Evolutionary conservation across 2,113 vertebrate genomes (phyloP).

Genomic region (Nestor notabilis): DNA sequence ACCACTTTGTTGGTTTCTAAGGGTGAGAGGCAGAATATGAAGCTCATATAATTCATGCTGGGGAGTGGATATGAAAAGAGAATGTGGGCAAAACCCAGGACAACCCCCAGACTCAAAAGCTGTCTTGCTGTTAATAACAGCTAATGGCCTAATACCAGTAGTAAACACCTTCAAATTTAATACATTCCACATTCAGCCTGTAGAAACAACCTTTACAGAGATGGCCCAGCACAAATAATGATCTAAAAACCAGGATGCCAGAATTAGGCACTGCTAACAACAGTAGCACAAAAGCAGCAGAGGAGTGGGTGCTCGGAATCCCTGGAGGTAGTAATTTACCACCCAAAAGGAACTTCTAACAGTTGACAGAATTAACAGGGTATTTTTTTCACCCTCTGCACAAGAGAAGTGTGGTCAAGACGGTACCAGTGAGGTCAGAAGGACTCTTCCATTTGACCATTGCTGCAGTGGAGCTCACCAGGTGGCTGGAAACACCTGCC

Average conservation of each 20-base stretch:
- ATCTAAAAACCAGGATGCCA: not conserved
- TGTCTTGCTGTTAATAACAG: not conserved
- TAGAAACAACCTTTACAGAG: not conserved
- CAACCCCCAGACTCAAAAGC: not conserved
- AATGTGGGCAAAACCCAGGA: not conserved
- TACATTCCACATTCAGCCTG: not conserved
- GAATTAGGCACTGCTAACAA: not conserved
- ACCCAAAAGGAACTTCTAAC: not conserved
- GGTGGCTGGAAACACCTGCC: not conserved
- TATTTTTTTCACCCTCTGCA: not conserved
- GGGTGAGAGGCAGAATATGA: not conserved
- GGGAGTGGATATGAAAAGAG: not conserved
- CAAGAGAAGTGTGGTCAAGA: not conserved
- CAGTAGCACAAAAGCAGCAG: accelerated
- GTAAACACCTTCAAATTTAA: not conserved
- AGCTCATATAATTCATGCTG: not conserved
- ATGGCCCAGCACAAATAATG: not conserved
- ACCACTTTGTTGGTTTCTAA: not conserved
- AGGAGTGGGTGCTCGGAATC: not conserved
- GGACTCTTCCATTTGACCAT: not conserved
- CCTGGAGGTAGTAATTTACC: not conserved
- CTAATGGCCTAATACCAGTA: not conserved
- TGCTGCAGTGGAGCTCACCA: not conserved
- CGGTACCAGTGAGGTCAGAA: accelerated
- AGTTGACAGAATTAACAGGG: not conserved